Evolutionary conservation across 2,888 invertebrate genomes (phyloP).

Genomic region (Ferrisia virgata): DNA sequence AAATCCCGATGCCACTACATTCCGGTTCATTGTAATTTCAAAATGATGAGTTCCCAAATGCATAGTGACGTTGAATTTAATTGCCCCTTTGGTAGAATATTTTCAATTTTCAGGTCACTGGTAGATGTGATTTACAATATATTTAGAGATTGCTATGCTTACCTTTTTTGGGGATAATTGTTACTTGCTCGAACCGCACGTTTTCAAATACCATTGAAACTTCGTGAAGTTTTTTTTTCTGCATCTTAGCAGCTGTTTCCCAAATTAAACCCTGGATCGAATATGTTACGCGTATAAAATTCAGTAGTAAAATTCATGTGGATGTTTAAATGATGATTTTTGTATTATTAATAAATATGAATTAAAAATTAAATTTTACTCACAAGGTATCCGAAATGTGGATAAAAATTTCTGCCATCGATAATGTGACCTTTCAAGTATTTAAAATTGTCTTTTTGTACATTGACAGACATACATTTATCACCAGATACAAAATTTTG

Average conservation of each 20-base stretch:
- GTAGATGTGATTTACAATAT: background rate
- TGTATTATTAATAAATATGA: too few relatives aligned
- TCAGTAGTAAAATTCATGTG: too few relatives aligned
- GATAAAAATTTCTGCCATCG: background rate
- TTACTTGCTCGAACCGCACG: background rate
- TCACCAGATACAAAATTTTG: background rate
- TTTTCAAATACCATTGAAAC: slow-evolving; percentile 2
- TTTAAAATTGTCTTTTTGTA: background rate
- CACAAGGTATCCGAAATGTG: background rate
- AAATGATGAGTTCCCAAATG: slow-evolving; percentile 62
- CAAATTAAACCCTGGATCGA: background rate
- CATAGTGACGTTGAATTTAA: slow-evolving; percentile 59
- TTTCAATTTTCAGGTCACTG: background rate
- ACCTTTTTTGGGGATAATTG: background rate
- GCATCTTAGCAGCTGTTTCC: background rate
- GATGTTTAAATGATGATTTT: too few relatives aligned
- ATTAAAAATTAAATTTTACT: background rate
- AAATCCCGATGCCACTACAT: slow-evolving; percentile 67
- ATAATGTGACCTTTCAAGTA: background rate
- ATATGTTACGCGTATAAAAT: too few relatives aligned
- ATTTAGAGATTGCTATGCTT: background rate
- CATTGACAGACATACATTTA: background rate
- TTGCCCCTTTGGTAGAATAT: slow-evolving; percentile 53
- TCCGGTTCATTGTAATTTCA: slow-evolving; percentile 65
- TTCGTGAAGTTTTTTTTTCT: background rate